A percentile compares a stretch with the other conserved stretches of the same genome.
phyloP scores from a whole-genome alignment of 1,140 invertebrate genomes.

The Hypsibius dujardini region DNA sequence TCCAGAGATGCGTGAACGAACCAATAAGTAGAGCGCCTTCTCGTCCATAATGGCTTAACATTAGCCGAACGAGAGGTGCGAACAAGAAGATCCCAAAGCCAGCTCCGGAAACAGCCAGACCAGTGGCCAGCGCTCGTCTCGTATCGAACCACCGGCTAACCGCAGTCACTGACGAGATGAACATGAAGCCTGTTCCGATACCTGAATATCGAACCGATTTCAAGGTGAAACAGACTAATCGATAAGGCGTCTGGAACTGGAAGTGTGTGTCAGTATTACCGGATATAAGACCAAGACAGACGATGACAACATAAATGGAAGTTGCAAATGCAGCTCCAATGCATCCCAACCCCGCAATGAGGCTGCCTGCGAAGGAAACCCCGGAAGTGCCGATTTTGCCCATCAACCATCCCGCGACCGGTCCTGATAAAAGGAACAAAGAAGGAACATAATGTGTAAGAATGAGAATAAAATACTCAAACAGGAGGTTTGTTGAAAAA shows the following conservation, averaged over 20 bases:
- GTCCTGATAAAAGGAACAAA: background rate
- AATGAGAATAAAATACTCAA: background rate
- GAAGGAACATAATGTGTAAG: background rate
- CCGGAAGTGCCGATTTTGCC: background rate
- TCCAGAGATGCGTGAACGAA: too few relatives aligned
- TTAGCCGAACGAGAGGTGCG: background rate
- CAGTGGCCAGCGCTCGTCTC: background rate
- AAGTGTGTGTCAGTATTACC: background rate
- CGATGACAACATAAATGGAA: background rate
- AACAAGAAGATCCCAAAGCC: background rate
- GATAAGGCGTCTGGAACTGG: background rate
- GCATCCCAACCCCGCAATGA: background rate
- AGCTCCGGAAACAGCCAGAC: background rate
- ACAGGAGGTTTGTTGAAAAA: background rate
- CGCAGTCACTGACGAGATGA: background rate
- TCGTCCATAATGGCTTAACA: background rate
- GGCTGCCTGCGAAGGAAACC: background rate
- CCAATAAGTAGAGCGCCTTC: background rate
- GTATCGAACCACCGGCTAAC: background rate
- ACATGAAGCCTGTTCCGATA: background rate
- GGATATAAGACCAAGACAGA: background rate
- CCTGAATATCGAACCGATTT: background rate
- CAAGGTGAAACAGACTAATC: background rate
- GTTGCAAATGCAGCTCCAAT: background rate
- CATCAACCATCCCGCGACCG: background rate